Conservation (phyloP, 2,888 invertebrate genomes). For the Acholoe squamosa region DNA sequence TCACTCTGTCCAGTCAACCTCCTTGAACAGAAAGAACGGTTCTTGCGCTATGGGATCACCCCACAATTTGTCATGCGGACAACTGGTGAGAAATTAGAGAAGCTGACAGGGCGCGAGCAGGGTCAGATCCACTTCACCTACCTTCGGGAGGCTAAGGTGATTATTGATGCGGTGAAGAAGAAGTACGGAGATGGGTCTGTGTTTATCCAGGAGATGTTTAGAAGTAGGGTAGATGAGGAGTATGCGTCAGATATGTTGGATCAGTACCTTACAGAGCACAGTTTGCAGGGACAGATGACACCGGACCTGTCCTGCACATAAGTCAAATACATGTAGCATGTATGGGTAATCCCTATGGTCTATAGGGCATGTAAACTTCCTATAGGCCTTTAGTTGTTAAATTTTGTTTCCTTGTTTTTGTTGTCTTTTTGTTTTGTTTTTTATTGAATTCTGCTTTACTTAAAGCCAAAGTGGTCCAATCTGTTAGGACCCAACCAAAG, state of each 20-base stretch:
- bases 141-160: slow-evolving; percentile 77
- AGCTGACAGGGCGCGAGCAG: slow-evolving; percentile 70
- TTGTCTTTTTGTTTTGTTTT: too few relatives aligned
- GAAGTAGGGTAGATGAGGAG: slow-evolving; percentile 75
- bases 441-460: too few relatives aligned
- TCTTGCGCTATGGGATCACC: slow-evolving; percentile 77
- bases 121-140: slow-evolving; percentile 78
- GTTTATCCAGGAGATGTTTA: slow-evolving; percentile 76
- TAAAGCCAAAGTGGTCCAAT: too few relatives aligned
- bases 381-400: too few relatives aligned
- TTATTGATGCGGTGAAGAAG: slow-evolving; percentile 76
- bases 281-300: slow-evolving; percentile 79
- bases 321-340: too few relatives aligned
- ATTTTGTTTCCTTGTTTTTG: too few relatives aligned
- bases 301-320: slow-evolving; percentile 80
- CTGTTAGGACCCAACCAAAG: too few relatives aligned
- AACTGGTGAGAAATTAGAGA: slow-evolving; percentile 54
- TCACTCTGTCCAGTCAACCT: slow-evolving; percentile 39
- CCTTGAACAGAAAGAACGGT: slow-evolving; percentile 76
- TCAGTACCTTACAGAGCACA: slow-evolving; percentile 78
- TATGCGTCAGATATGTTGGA: slow-evolving; percentile 77
- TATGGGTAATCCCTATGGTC: too few relatives aligned
- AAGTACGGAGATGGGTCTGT: slow-evolving; percentile 78
- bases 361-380: too few relatives aligned
- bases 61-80: slow-evolving; percentile 74